These are phyloP conservation scores for Ennomos erosarius DNA, from an alignment of 2,888 invertebrate genomes.

Conservation along the genomic window DNA sequence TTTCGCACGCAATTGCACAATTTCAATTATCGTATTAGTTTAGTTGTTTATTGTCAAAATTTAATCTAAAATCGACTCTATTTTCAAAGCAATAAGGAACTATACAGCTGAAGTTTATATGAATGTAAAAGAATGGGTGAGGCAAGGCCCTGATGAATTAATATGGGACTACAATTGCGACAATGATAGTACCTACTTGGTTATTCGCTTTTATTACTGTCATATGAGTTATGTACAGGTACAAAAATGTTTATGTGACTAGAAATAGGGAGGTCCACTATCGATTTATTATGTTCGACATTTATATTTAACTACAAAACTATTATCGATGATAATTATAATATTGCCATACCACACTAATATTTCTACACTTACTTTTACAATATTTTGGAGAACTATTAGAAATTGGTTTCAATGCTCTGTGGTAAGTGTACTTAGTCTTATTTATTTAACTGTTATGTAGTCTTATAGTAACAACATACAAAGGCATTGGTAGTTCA, in stretches of 20 bases:
- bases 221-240: conserved; percentile 1
- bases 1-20: conserved; percentile 85
- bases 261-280: conserved; percentile 16
- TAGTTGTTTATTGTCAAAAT: conserved; percentile 43
- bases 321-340: no score
- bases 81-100: conserved; percentile 12
- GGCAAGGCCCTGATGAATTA: conserved; percentile 64
- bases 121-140: conserved; percentile 46
- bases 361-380: no score
- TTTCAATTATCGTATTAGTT: conserved; percentile 85
- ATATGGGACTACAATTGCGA: conserved; percentile 45
- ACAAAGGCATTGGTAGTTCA: no score
- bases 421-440: no score
- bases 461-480: no score
- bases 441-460: no score
- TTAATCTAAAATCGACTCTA: conserved; percentile 24
- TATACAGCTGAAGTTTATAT: conserved; percentile 6
- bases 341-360: no score
- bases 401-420: no score
- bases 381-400: no score
- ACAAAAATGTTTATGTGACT: conserved; percentile 13
- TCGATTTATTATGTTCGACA: no score
- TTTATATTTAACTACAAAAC: no score
- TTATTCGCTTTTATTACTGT: conserved; percentile 34
- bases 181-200: conserved; percentile 45